These are phyloP conservation scores for Dione vanillae DNA, from an alignment of 2,888 invertebrate genomes.

Conservation along the genomic window DNA sequence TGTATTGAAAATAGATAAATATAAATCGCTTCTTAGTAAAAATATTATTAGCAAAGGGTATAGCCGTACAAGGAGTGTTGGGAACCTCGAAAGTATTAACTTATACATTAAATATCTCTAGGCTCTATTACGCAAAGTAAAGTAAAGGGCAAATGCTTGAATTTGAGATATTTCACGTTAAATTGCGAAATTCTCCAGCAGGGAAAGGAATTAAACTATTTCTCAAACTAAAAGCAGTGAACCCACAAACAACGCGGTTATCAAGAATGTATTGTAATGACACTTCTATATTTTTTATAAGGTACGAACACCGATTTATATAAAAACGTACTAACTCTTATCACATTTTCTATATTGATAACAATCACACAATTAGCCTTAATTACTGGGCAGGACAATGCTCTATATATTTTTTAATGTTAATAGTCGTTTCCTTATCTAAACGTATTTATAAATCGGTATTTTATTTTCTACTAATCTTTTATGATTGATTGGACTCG, in stretches of 20 bases:
- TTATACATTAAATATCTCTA: no score
- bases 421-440: slow-evolving; percentile 20
- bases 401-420: slow-evolving; percentile 17
- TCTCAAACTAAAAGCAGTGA: no score
- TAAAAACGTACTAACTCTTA: not conserved
- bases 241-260: no score
- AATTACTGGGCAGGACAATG: slow-evolving; percentile 18
- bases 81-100: no score
- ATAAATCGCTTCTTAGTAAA: not conserved
- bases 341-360: slow-evolving; percentile 20
- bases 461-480: slow-evolving; percentile 1
- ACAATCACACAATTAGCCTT: slow-evolving; percentile 19
- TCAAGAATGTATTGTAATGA: no score
- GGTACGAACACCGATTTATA: not conserved
- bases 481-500: not conserved
- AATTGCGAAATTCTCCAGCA: no score
- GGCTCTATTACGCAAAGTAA: no score
- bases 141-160: no score
- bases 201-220: no score
- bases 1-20: not conserved
- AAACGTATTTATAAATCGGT: slow-evolving; percentile 5
- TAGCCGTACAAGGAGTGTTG: no score
- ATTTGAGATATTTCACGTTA: no score
- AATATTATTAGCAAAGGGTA: not conserved
- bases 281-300: no score